Evolutionary conservation across 1,140 invertebrate species (phyloP).

Genomic region (Drosophila hydei): DNA sequence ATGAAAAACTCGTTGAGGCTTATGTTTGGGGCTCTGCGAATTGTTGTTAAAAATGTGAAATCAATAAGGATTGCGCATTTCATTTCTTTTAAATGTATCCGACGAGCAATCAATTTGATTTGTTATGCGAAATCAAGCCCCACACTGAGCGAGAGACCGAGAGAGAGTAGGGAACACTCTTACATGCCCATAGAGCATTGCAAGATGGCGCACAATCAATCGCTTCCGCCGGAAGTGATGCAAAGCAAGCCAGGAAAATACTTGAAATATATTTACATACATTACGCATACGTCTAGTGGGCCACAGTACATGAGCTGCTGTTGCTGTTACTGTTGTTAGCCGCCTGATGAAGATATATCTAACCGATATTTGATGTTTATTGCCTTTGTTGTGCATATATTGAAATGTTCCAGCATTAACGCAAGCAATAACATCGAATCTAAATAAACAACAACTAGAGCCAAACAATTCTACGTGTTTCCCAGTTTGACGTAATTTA

Average conservation of each 20-base stretch:
- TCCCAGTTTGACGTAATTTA: slow-evolving; percentile 14
- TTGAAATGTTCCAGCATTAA: slow-evolving; percentile 63
- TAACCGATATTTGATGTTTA: slow-evolving; percentile 81
- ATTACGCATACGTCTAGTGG: slow-evolving; percentile 78
- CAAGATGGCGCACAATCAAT: slow-evolving; percentile 72
- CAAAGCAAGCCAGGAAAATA: slow-evolving; percentile 76
- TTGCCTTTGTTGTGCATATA: slow-evolving; percentile 63
- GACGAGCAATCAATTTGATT: slow-evolving; percentile 79
- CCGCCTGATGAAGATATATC: slow-evolving; percentile 79
- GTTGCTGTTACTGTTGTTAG: slow-evolving; percentile 31
- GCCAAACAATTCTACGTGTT: slow-evolving; percentile 1
- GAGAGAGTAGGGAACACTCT: slow-evolving; percentile 4
- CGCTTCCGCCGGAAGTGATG: slow-evolving; percentile 79
- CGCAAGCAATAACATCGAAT: slow-evolving; percentile 1
- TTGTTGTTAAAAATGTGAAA: slow-evolving; percentile 75
- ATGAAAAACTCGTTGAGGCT: slow-evolving; percentile 2
- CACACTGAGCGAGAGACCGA: no score
- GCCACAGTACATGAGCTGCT: slow-evolving; percentile 16
- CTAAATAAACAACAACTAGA: slow-evolving; percentile 8
- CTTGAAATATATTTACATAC: slow-evolving; percentile 81
- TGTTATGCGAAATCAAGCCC: slow-evolving; percentile 67
- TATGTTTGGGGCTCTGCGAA: slow-evolving; percentile 27
- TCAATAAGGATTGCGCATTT: slow-evolving; percentile 77
- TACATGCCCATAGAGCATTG: slow-evolving; percentile 33
- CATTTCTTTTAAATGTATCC: slow-evolving; percentile 68